Percentiles rank a stretch among this genome's conserved stretches.
phyloP scores from a whole-genome alignment of 2,797 vertebrate species.

The Serranus cabrilla region DNA sequence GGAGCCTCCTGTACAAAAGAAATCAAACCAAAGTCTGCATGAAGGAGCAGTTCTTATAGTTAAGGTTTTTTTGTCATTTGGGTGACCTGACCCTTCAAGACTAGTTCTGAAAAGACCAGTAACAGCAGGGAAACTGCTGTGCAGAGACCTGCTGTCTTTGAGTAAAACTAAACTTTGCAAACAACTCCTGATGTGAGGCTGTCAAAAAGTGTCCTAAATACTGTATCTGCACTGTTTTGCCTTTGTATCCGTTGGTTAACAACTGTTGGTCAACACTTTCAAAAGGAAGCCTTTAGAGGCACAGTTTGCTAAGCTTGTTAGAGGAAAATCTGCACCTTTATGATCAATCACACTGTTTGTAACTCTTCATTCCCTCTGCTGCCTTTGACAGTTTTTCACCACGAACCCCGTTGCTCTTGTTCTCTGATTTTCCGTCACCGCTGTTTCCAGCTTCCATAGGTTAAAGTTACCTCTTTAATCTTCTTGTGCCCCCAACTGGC shows the following conservation, averaged over 20 bases:
- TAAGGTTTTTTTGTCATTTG: background rate
- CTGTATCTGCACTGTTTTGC: slow-evolving; percentile 17
- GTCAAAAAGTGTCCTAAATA: slow-evolving; percentile 10
- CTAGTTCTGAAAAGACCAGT: slow-evolving; percentile 24
- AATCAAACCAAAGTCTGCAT: slow-evolving; percentile 53
- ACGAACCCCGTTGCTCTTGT: slow-evolving; percentile 14
- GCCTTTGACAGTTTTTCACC: slow-evolving; percentile 27
- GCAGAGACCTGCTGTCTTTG: slow-evolving; percentile 38
- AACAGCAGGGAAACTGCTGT: slow-evolving; percentile 30
- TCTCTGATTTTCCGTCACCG: slow-evolving; percentile 48
- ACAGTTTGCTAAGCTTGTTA: slow-evolving; percentile 59
- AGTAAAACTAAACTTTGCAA: slow-evolving; percentile 34
- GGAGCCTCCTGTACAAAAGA: slow-evolving; percentile 25
- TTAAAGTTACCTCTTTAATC: slow-evolving; percentile 67
- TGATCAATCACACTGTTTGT: slow-evolving; percentile 55
- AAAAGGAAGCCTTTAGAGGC: slow-evolving; percentile 49
- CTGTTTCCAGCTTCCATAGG: slow-evolving; percentile 52
- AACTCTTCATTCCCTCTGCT: slow-evolving; percentile 34
- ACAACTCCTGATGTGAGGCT: slow-evolving; percentile 22
- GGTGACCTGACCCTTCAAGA: slow-evolving; percentile 18
- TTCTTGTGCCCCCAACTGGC: slow-evolving; percentile 37
- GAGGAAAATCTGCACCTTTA: slow-evolving; percentile 59
- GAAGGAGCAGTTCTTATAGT: slow-evolving; percentile 57
- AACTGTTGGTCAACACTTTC: slow-evolving; percentile 51
- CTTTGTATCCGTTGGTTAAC: slow-evolving; percentile 25